Conservation (phyloP, 1,140 invertebrate species). For the Brachionus plicatilis region DNA sequence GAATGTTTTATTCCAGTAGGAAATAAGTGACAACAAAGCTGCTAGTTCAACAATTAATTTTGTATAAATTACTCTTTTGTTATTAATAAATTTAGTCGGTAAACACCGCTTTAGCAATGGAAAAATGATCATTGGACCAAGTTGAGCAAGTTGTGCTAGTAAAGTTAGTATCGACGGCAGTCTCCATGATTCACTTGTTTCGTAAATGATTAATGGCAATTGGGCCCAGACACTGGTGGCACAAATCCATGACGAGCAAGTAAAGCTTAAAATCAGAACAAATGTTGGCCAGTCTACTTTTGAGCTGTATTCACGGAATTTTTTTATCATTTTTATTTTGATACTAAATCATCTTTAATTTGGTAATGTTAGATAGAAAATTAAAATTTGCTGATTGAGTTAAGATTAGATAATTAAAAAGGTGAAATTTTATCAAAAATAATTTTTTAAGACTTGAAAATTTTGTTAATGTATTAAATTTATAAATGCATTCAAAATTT, state of each 20-base stretch:
- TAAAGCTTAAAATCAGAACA: slow-evolving; percentile 3
- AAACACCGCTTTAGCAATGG: neutral
- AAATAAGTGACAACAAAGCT: neutral
- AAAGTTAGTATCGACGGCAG: slow-evolving; percentile 77
- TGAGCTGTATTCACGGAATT: neutral
- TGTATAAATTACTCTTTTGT: neutral
- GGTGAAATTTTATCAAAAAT: neutral
- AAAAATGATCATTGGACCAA: slow-evolving; percentile 65
- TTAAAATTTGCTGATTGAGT: neutral
- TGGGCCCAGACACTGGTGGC: neutral
- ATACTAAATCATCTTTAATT: neutral
- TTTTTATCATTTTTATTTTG: neutral
- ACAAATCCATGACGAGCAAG: neutral
- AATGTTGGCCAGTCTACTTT: slow-evolving; percentile 14
- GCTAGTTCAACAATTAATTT: slow-evolving; percentile 1
- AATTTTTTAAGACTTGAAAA: neutral
- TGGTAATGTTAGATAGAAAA: neutral
- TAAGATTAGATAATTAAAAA: neutral
- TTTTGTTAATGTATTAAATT: neutral
- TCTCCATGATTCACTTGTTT: slow-evolving; percentile 62
- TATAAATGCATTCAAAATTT: neutral
- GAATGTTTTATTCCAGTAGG: slow-evolving; percentile 21
- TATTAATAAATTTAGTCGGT: neutral
- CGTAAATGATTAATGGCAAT: slow-evolving; percentile 13
- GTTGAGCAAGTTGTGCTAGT: slow-evolving; percentile 74